Conservation (phyloP, 1,140 invertebrate genomes). For the Prorops nasuta region DNA sequence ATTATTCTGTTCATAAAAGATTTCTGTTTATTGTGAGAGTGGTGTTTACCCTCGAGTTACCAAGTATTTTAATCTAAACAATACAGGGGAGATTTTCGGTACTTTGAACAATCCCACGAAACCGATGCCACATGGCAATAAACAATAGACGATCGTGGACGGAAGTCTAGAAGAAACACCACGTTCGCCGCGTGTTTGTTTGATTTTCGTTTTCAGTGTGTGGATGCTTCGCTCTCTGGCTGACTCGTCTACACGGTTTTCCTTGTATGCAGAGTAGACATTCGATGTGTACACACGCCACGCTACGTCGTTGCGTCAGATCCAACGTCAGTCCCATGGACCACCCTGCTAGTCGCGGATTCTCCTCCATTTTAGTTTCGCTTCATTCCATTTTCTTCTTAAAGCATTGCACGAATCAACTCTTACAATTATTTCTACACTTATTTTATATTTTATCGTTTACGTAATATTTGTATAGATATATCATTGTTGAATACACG, state of each 20-base stretch:
- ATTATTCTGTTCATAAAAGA: background rate
- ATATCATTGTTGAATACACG: background rate
- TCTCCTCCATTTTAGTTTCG: background rate
- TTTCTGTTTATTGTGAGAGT: background rate
- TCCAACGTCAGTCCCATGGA: background rate
- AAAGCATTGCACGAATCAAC: background rate
- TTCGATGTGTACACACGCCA: background rate
- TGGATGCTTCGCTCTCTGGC: background rate
- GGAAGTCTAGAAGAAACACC: constrained; percentile 21
- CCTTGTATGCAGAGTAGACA: background rate
- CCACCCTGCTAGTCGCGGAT: background rate
- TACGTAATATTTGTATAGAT: background rate
- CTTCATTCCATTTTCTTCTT: background rate
- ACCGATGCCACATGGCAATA: constrained; percentile 2
- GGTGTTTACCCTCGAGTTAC: background rate
- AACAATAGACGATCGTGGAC: constrained; percentile 13
- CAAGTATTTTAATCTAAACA: too few species aligned
- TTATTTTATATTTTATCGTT: background rate
- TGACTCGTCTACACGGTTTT: background rate
- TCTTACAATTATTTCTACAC: background rate
- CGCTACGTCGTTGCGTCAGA: too few species aligned
- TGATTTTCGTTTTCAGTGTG: constrained; percentile 20
- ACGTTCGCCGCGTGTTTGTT: constrained; percentile 18
- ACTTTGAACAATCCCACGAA: background rate
- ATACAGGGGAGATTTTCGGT: too few species aligned